Evolutionary conservation across 2,797 vertebrate species (phyloP).

Genomic region (Numenius phaeopus): DNA sequence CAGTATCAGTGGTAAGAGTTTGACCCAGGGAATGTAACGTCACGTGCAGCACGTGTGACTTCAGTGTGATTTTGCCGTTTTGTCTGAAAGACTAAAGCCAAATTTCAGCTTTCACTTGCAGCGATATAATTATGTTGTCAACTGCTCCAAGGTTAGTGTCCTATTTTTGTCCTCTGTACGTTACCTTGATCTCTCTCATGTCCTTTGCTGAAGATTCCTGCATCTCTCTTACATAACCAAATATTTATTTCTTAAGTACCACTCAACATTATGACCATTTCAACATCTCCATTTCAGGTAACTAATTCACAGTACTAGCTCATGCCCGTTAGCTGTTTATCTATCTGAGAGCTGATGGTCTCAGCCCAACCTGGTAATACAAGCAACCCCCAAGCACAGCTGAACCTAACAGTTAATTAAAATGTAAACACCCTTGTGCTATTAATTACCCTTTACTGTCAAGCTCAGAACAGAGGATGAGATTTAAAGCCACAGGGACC

Average conservation of each 20-base stretch:
- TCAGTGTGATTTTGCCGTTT: neutral
- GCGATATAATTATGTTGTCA: neutral
- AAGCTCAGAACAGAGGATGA: neutral
- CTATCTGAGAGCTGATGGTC: neutral
- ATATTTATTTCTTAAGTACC: neutral
- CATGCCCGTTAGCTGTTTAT: neutral
- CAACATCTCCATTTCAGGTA: neutral
- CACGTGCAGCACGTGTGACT: fast-evolving
- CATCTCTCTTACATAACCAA: neutral
- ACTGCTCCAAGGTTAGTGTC: neutral
- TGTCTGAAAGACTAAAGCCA: neutral
- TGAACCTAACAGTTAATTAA: neutral
- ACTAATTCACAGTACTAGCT: neutral
- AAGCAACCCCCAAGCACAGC: neutral
- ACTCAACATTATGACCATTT: neutral
- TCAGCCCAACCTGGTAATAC: neutral
- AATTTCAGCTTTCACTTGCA: neutral
- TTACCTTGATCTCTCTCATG: neutral
- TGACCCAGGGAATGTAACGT: neutral
- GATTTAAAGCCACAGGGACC: neutral
- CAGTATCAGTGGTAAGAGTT: neutral
- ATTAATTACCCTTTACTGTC: neutral
- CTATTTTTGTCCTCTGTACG: neutral
- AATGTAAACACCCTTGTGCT: neutral
- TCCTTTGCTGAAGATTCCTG: neutral